Conservation (phyloP, 2,113 vertebrate species). For the Apus apus region DNA sequence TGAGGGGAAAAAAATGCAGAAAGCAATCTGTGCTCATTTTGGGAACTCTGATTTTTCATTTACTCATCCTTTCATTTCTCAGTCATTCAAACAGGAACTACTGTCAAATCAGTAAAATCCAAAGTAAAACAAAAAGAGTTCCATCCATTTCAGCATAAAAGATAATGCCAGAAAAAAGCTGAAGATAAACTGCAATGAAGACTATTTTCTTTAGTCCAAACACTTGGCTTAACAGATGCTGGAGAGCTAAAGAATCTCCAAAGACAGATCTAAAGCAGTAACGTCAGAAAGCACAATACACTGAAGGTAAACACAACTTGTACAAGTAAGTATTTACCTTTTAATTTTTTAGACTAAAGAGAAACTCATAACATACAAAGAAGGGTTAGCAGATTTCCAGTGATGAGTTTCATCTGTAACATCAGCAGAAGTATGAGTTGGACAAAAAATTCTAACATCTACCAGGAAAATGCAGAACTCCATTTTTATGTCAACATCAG, state of each 20-base stretch:
- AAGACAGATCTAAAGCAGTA: neutral
- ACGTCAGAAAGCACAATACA: neutral
- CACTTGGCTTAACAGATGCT: neutral
- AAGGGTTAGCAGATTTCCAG: neutral
- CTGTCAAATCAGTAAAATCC: neutral
- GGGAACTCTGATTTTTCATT: neutral
- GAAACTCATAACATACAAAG: neutral
- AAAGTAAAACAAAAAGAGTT: neutral
- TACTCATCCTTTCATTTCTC: neutral
- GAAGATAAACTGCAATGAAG: neutral
- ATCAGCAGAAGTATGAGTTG: neutral
- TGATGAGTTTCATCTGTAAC: neutral
- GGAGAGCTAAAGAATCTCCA: neutral
- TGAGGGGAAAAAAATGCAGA: neutral
- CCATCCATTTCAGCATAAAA: neutral
- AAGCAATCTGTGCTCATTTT: neutral
- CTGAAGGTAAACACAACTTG: neutral
- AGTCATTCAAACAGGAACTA: neutral
- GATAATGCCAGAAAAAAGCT: neutral
- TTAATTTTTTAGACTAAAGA: neutral
- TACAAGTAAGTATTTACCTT: neutral
- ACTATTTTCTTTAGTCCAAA: neutral
- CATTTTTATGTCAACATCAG: neutral
- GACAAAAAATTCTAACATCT: neutral
- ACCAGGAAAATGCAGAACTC: neutral